These are phyloP conservation scores for Nomada flava DNA, from an alignment of 2,888 invertebrate genomes.

Conservation along the genomic window DNA sequence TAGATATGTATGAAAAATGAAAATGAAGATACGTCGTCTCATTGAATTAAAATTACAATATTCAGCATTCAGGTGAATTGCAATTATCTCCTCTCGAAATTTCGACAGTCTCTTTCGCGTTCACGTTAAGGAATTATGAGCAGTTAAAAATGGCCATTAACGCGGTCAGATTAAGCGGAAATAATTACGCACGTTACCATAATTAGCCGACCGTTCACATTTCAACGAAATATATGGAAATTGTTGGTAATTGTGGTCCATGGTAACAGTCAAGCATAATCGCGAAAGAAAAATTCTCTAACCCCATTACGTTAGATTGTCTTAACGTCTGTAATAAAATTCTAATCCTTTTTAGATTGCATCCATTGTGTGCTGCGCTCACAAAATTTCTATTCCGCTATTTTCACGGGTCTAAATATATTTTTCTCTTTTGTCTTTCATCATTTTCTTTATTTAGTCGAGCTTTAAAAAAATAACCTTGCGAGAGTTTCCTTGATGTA, in stretches of 20 bases:
- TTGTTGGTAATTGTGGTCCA: constrained; percentile 51
- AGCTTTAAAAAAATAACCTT: too few species aligned
- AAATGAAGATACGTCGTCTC: too few species aligned
- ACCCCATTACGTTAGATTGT: neutral
- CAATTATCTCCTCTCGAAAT: constrained; percentile 7
- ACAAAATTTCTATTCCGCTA: neutral
- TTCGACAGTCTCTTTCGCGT: neutral
- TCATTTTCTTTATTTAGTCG: too few species aligned
- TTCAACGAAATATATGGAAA: constrained; percentile 60
- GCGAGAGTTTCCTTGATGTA: too few species aligned
- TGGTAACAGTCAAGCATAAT: constrained; percentile 40
- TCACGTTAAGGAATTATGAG: constrained; percentile 19
- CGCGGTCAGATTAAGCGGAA: constrained; percentile 35
- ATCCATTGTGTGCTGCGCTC: too few species aligned
- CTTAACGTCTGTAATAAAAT: neutral
- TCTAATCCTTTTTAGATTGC: too few species aligned
- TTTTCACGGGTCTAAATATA: neutral
- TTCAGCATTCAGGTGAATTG: neutral
- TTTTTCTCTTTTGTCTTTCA: too few species aligned
- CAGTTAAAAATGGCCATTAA: constrained; percentile 52
- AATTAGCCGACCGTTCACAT: constrained; percentile 54
- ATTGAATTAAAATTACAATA: neutral
- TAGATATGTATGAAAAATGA: too few species aligned
- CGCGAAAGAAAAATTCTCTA: constrained; percentile 23
- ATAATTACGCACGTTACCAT: constrained; percentile 54